Base-by-base conservation (phyloP, 1,140 invertebrate species). In the Drosophila kanapiae region DNA sequence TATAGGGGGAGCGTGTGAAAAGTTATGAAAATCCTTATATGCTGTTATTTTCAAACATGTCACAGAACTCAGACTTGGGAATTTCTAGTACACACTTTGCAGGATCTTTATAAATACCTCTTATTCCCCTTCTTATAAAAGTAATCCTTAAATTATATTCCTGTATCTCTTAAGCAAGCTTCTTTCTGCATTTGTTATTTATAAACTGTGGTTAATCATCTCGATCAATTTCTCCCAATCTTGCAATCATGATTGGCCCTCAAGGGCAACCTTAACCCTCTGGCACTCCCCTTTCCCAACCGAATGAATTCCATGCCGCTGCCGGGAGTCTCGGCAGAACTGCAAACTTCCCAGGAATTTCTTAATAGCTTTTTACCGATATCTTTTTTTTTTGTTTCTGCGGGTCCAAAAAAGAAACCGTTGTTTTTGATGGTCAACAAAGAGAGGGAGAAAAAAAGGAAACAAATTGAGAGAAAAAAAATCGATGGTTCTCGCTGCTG, bases 331-430 rank as follows among this genome's bases (percentile, higher is more conserved):
- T 57, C 54, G 40, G 7, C 13, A 68, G 53, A 88, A 87, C 83
- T 88, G 85, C 85, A 88, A 91, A 90, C 86, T 90, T 90, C 86
- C 43, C 75, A 79, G 79, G 85, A 90, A 90, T 90, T 90, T 82
- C 81, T 85, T 90, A 90, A 90, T 90, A 90, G 85, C 85, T 90
- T 90, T 90, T 90, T 90, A 90, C 85, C 85, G 85, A 90, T 90
- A 90, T 90, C 61, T 82, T 74, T 69, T 71, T 77, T 43, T 40
- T 16, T 16, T 23, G 14, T 29, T 48, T 23, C 35, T 56, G 18
- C 23, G 62, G 18, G 9, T 57, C 33, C 42, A 51, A 86, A 35
- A 82, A 31, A 61, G 80, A 82, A 90, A 91, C 85, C 85, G 85
- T 90, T 90, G 86, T 90, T 90, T 90, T 88, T 80, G 53, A 78